Conservation (phyloP, 1,140 invertebrate species). For the Dinothrombium tinctorium region DNA sequence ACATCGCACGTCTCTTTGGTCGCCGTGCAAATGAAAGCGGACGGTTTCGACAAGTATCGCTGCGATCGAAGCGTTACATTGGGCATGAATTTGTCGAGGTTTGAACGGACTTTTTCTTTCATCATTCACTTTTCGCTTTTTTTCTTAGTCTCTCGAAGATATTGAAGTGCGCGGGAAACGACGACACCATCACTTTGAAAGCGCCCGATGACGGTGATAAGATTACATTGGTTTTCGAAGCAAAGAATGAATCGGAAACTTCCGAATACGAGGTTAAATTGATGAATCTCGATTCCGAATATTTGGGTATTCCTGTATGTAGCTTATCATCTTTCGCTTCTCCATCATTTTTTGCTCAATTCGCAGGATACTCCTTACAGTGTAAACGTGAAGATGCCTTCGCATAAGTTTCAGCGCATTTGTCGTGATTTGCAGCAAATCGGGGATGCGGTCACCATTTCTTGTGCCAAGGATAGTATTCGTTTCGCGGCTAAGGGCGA, state of each 20-base stretch:
- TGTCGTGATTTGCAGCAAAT: constrained; percentile 89
- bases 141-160: constrained; percentile 78
- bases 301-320: constrained; percentile 83
- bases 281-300: constrained; percentile 95
- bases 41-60: constrained; percentile 94
- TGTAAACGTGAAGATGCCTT: constrained; percentile 86
- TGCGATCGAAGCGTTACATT: constrained; percentile 94
- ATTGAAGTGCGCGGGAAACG: constrained; percentile 77
- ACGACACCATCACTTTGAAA: constrained; percentile 88
- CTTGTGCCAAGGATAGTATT: constrained; percentile 82
- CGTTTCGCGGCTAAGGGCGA: constrained; percentile 90
- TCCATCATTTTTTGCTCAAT: neutral
- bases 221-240: constrained; percentile 89
- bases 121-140: constrained; percentile 12
- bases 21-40: constrained; percentile 66
- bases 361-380: constrained; percentile 79
- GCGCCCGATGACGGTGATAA: constrained; percentile 90
- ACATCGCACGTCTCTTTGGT: constrained; percentile 95
- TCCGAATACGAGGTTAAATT: constrained; percentile 98
- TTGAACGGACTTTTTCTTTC: constrained; percentile 17
- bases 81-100: constrained; percentile 85
- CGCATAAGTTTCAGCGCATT: constrained; percentile 80
- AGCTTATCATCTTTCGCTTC: neutral
- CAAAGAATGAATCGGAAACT: constrained; percentile 63
- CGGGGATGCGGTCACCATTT: constrained; percentile 85